Base-by-base conservation (phyloP, 2,888 invertebrate species). In the Philereme vetulata region DNA sequence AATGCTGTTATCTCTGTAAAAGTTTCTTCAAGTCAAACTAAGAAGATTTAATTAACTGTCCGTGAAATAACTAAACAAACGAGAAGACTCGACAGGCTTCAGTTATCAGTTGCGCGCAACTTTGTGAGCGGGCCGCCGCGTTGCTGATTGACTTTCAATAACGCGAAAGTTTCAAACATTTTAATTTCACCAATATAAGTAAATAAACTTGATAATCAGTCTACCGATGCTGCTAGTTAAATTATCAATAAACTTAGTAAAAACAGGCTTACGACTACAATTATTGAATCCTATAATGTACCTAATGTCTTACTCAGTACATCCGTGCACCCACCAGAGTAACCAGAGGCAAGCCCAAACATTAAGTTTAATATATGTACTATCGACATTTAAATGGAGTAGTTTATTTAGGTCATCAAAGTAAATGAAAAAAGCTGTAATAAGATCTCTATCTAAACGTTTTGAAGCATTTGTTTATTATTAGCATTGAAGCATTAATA, bases 1-100 rank as follows among this genome's bases (percentile, higher is more conserved):
- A 90, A 90, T 88, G 86, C 84, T 89, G 88, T 90, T 90, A 90
- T 90, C 88, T 83, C 83, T 88, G 81, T 85, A 88, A 90, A 88
- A 91, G 81, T 90, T 90, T 77, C 68, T 69, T 77, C 77, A 87
- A 88, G 81, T 87, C 85, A 82, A 88, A 89, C 86, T 86, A 81
- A 80, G 82, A 77, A 85, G 82, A 81, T 88, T 88, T 90, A 90
- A 91, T 91, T 90, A 90, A 89, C 89, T 88, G 88, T 80, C 86
- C 80, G 83, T 85, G 78, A 88, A 87, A 86, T 87, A 85, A 84
- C 80, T 78, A 78, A 81, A 81, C 80, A 85, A 85, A 80, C 77
- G 75, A 73, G 68, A 71, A 72, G 73, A 76, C 72, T 74, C 72
- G 72, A 66, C 77, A 80, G 79, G 73, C 75, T 80, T 77, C 72